These are phyloP conservation scores for Holocentrus rufus DNA, from an alignment of 2,797 vertebrate genomes.

Conservation along the genomic window DNA sequence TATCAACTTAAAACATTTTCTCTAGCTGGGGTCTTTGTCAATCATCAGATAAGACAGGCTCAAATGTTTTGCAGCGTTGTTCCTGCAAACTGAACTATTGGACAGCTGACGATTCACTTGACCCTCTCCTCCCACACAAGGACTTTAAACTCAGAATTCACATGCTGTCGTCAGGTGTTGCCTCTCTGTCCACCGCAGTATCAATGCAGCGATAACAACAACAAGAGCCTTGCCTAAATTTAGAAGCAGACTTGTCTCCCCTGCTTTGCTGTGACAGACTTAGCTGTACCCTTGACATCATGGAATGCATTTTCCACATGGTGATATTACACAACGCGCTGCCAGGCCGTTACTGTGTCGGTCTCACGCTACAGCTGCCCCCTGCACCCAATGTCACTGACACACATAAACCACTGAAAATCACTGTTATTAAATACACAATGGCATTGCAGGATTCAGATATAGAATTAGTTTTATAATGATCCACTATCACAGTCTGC, in stretches of 20 bases:
- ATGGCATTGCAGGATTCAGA: background rate
- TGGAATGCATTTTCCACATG: constrained; percentile 70
- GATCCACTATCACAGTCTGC: background rate
- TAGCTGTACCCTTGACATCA: constrained; percentile 64
- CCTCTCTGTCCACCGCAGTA: constrained; percentile 53
- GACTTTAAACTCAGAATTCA: constrained; percentile 43
- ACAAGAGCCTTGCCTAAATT: constrained; percentile 75
- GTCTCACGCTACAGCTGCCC: background rate
- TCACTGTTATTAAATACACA: constrained; percentile 6
- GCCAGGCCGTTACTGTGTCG: constrained; percentile 21
- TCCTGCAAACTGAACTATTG: background rate
- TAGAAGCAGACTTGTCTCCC: constrained; percentile 61
- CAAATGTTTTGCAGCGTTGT: constrained; percentile 1
- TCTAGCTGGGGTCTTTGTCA: constrained; percentile 41
- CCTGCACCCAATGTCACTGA: background rate
- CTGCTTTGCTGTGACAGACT: constrained; percentile 56
- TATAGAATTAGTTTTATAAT: background rate
- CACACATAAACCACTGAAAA: constrained; percentile 13
- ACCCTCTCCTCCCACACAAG: constrained; percentile 22
- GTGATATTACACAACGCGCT: constrained; percentile 54
- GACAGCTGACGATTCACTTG: constrained; percentile 30
- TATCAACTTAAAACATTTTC: background rate
- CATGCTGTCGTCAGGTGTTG: constrained; percentile 43
- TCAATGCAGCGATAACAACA: constrained; percentile 77
- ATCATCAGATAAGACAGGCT: constrained; percentile 23